Evolutionary conservation across 2,113 vertebrate species (phyloP).

Genomic region (Eublepharis macularius): DNA sequence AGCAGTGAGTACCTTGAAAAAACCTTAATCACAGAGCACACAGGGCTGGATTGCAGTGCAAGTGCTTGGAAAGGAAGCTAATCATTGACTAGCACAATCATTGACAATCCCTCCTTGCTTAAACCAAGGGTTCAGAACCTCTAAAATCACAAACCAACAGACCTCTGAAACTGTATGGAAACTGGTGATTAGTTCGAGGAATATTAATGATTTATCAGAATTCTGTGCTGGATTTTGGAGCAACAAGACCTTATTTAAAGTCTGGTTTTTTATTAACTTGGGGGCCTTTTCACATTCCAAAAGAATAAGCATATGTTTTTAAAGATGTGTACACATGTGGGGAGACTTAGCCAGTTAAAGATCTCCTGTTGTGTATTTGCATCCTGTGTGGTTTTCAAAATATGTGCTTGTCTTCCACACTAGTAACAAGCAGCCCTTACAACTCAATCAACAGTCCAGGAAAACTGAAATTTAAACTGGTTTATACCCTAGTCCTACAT

Average conservation of each 20-base stretch:
- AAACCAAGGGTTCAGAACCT: not conserved
- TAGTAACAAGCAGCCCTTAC: not conserved
- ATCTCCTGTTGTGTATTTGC: not conserved
- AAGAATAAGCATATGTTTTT: not conserved
- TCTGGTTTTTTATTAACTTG: not conserved
- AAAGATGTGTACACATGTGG: not conserved
- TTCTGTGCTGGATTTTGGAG: not conserved
- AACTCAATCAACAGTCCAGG: not conserved
- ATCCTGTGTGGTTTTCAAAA: not conserved
- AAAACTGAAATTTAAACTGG: not conserved
- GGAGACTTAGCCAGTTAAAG: not conserved
- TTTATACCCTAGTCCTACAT: not conserved
- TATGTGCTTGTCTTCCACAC: no score
- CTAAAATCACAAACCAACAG: not conserved
- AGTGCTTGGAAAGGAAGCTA: slow-evolving; percentile 20
- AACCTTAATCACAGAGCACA: not conserved
- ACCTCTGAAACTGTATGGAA: not conserved
- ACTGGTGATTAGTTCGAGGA: not conserved
- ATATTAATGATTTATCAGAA: not conserved
- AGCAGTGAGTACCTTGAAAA: slow-evolving; percentile 4
- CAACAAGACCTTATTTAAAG: not conserved
- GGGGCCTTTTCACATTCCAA: not conserved
- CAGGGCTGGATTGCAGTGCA: slow-evolving; percentile 51
- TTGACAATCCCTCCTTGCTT: slow-evolving; percentile 6
- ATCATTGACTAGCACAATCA: not conserved